Evolutionary conservation across 2,888 invertebrate species (phyloP), one percentile per base, ranked within the genome.

Genomic region (Metopia argyrocephala): DNA sequence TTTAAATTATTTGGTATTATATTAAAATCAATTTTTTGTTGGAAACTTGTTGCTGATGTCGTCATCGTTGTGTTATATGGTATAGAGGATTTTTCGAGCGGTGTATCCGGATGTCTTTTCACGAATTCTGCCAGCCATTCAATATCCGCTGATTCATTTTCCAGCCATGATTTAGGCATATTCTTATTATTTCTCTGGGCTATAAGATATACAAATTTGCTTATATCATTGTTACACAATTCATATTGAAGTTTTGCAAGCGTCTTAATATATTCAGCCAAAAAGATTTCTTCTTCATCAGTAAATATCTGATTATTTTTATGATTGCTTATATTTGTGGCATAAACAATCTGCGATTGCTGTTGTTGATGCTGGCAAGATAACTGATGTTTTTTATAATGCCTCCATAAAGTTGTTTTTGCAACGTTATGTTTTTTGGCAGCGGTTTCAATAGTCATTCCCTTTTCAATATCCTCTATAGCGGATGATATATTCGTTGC

Each of bases 331-430:
- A 48, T 64, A 23, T 20, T 7, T 27, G n/a, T 28, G 48, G 48
- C 25, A 28, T 27, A 45, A 54, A 20, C 59, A 52, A 21, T 38
- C 12, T 38, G 45, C 21, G 38, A 18, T 38, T 38, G 12, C 15
- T 38, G 38, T 38, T 38, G 38, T 38, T 38, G 31, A 54, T 31
- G 56, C 27, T 56, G 54, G 9, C 21, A 18, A 20, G 59, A 61
- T 9, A 48, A n/a, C 57, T 76, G 66, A 31, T 71, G 62, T 45
- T 70, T 61, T 69, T 79, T 79, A 9, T 79, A 79, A 56, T 79
- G 79, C 12, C 79, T 70, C 79, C 79, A 79, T 18, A 79, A 65
- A 6, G 79, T 79, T 15, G 79, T 79, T 66, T 79, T 79, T 5
- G 79, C 79, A 21, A 79, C 64, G 45, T 61, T 46, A 68, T 80